Evolutionary conservation across 2,797 vertebrate species (phyloP).

Genomic region (Semaprochilodus insignis): DNA sequence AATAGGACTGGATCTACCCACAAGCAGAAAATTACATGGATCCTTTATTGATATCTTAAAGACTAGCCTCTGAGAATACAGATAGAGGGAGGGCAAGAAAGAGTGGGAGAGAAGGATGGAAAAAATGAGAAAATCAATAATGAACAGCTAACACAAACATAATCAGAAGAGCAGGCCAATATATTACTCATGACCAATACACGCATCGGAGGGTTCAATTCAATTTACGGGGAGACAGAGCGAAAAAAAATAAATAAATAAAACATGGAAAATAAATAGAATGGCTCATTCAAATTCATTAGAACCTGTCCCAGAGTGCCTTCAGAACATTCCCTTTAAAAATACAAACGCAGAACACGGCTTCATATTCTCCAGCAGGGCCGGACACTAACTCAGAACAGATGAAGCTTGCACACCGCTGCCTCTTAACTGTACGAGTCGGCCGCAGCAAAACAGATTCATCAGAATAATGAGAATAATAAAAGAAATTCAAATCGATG

Average conservation of each 20-base stretch:
- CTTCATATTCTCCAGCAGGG: constrained; percentile 28
- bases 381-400: constrained; percentile 42
- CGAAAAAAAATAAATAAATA: constrained; percentile 78
- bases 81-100: constrained; percentile 63
- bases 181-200: constrained; percentile 82
- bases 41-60: constrained; percentile 36
- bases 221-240: constrained; percentile 81
- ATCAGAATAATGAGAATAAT: constrained; percentile 60
- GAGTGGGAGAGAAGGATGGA: constrained; percentile 67
- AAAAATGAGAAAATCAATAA: constrained; percentile 80
- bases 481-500: constrained; percentile 68
- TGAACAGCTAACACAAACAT: constrained; percentile 81
- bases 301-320: constrained; percentile 75
- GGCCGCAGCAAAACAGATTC: constrained; percentile 60
- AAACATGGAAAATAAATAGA: constrained; percentile 86
- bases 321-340: constrained; percentile 73
- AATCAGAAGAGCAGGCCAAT: constrained; percentile 82
- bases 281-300: constrained; percentile 86
- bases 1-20: constrained; percentile 30
- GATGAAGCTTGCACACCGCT: constrained; percentile 43
- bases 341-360: constrained; percentile 52
- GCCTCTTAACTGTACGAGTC: constrained; percentile 56
- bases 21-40: constrained; percentile 39
- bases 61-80: constrained; percentile 13
- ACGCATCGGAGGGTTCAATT: constrained; percentile 78